Percentiles rank a stretch among this genome's conserved stretches.
Conservation (phyloP, 2,113 vertebrate species). For the Phoenicopterus ruber region DNA sequence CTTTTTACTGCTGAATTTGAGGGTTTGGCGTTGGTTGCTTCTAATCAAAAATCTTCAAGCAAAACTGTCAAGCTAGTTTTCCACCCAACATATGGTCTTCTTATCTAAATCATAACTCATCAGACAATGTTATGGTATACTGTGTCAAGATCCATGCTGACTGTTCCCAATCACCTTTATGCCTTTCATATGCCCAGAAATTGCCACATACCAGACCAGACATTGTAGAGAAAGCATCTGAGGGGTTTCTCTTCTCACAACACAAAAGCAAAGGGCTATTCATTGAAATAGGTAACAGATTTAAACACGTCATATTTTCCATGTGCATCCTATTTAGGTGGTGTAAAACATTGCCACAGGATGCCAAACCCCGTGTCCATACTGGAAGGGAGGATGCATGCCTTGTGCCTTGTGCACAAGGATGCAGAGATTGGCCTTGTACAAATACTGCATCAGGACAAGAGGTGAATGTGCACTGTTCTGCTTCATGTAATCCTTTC, state of each 20-base stretch:
- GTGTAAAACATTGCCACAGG: not conserved
- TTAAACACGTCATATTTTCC: not conserved
- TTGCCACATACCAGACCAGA: not conserved
- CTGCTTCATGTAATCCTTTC: not conserved
- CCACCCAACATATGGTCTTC: not conserved
- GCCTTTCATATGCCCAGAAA: not conserved
- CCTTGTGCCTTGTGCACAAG: not conserved
- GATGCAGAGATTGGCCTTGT: not conserved
- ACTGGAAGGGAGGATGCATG: not conserved
- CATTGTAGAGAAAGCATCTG: not conserved
- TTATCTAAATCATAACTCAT: not conserved
- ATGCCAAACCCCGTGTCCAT: not conserved
- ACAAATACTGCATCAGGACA: not conserved
- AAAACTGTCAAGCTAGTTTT: not conserved
- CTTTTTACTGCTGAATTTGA: not conserved
- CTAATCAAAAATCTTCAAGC: not conserved
- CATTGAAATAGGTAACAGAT: not conserved
- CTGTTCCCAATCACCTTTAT: not conserved
- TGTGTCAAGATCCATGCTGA: not conserved
- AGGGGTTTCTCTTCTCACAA: not conserved
- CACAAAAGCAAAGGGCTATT: not conserved
- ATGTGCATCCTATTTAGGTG: not conserved
- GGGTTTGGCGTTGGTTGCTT: not conserved
- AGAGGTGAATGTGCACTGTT: not conserved
- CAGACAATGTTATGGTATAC: no score